Evolutionary conservation across 2,888 invertebrate species (phyloP).

Genomic region (Uropetala carovei): DNA sequence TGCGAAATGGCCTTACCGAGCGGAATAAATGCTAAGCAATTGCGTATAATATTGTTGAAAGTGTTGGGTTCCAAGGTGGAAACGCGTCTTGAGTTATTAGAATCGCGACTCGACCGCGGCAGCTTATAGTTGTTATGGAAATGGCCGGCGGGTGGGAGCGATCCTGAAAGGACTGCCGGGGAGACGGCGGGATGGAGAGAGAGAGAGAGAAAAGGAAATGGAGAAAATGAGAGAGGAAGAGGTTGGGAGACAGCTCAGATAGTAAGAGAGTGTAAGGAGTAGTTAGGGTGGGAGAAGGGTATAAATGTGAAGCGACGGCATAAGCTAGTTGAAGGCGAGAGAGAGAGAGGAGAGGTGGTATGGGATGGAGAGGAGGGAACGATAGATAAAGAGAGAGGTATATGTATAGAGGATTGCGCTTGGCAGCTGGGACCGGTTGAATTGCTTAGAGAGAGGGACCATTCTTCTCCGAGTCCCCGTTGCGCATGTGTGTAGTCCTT

Average conservation of each 20-base stretch:
- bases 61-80: slow-evolving; percentile 28
- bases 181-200: slow-evolving; percentile 7
- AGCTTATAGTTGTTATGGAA: slow-evolving; percentile 59
- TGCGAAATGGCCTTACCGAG: background rate
- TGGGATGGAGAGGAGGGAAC: background rate
- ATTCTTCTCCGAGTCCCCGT: background rate
- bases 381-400: background rate
- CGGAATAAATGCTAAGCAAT: slow-evolving; percentile 48
- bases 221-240: background rate
- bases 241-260: background rate
- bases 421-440: slow-evolving; percentile 31
- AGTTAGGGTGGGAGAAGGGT: background rate
- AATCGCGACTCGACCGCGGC: slow-evolving; percentile 48
- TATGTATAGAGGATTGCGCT: background rate
- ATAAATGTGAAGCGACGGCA: slow-evolving; percentile 18
- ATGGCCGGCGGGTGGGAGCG: slow-evolving; percentile 21
- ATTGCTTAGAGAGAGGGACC: background rate
- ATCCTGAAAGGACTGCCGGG: slow-evolving; percentile 27
- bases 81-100: slow-evolving; percentile 40
- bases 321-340: slow-evolving; percentile 3
- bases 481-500: background rate
- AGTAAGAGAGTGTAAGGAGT: background rate
- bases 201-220: background rate
- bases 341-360: background rate
- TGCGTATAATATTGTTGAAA: slow-evolving; percentile 50